These are phyloP conservation scores for Sceloporus undulatus DNA, from an alignment of 2,113 vertebrate genomes.

Conservation along the genomic window DNA sequence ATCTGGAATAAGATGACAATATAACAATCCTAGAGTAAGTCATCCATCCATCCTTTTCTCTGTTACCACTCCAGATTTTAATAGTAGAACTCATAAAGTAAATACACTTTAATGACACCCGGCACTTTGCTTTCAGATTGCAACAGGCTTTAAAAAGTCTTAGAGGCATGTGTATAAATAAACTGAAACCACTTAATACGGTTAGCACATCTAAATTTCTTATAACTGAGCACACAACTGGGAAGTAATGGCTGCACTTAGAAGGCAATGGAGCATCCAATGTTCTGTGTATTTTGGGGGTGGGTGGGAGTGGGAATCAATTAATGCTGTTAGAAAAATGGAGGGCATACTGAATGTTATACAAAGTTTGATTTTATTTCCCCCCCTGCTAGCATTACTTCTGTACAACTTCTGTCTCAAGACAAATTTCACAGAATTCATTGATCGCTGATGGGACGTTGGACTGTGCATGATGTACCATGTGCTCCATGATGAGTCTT, in stretches of 20 bases:
- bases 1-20: neutral
- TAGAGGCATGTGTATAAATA: neutral
- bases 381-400: constrained; percentile 1
- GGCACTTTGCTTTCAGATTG: neutral
- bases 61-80: neutral
- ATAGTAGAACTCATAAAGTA: neutral
- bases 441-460: constrained; percentile 56
- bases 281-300: neutral
- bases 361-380: neutral
- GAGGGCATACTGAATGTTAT: neutral
- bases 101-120: constrained; percentile 6
- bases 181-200: neutral
- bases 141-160: neutral
- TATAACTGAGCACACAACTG: neutral
- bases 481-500: constrained; percentile 68
- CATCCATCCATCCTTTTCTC: neutral
- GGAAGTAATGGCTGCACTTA: neutral
- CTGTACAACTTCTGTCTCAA: constrained; percentile 26
- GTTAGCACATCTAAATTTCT: neutral
- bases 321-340: constrained; percentile 20
- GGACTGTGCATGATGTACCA: constrained; percentile 59
- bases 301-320: neutral
- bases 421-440: constrained; percentile 50
- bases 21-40: neutral
- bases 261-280: neutral